Evolutionary conservation across 2,888 invertebrate species (phyloP).

Genomic region (Periphyllus acericola): DNA sequence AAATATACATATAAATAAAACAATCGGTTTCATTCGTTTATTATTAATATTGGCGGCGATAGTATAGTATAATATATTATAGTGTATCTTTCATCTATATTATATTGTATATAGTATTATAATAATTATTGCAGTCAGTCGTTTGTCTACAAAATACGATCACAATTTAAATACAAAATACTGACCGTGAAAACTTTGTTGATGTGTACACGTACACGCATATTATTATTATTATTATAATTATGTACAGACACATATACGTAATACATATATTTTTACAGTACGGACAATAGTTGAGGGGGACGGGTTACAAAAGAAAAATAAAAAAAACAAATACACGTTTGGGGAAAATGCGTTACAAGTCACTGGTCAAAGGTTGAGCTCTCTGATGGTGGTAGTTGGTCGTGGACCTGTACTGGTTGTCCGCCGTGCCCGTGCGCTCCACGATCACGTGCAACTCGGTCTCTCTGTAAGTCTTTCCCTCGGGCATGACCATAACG

Average conservation of each 20-base stretch:
- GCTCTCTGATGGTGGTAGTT: constrained; percentile 29
- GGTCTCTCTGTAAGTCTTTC: constrained; percentile 82
- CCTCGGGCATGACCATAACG: constrained; percentile 78
- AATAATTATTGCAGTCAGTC: constrained; percentile 43
- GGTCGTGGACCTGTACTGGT: constrained; percentile 48
- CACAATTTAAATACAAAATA: constrained; percentile 41
- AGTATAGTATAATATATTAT: constrained; percentile 10
- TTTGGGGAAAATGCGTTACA: constrained; percentile 15
- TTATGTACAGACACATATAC: too few relatives aligned
- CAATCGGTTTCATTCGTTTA: not conserved
- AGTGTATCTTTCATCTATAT: not conserved
- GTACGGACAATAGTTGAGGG: not conserved
- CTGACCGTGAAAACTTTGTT: constrained; percentile 13
- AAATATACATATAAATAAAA: not conserved
- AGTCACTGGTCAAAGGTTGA: constrained; percentile 62
- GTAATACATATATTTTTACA: constrained; percentile 1
- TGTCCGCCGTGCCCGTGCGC: constrained; percentile 75
- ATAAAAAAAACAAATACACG: not conserved
- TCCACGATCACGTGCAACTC: constrained; percentile 88
- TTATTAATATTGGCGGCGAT: not conserved
- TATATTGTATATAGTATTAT: too few relatives aligned
- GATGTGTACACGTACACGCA: too few relatives aligned
- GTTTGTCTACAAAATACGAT: constrained; percentile 45
- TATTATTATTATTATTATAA: too few relatives aligned
- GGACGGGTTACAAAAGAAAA: constrained; percentile 24